Evolutionary conservation across 2,888 invertebrate species (phyloP), one percentile per base, ranked within the genome.

Genomic region (Parnassius mnemosyne): DNA sequence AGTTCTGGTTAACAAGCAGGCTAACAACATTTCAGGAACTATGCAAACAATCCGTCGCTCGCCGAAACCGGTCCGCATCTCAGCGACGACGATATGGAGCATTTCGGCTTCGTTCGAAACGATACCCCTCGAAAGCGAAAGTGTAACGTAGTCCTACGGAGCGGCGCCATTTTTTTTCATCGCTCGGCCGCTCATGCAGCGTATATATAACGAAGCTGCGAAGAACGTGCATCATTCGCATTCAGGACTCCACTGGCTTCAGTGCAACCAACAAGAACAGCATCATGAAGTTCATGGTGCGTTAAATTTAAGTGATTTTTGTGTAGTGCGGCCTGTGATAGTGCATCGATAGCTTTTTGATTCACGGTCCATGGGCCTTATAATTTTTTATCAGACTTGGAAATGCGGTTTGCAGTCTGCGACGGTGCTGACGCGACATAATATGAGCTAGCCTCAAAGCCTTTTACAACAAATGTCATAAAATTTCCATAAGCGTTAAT

Each of bases 271-370:
- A 81, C 81, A 76, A 82, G 80, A 76, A 76, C 81, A 88, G 92
- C 92, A 90, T 90, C 92, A 92, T 92, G 92, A 92, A 85, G 87
- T 81, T 84, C 81, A 87, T 89, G 92, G 92, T 92, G 91, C 83
- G 92, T 92, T 81, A 64, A 53, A 51, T 63, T 49, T 7, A 10
- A 65, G 66, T 68, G 61, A 67, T 65, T 66, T 34, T 64, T 64
- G 70, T 70, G 60, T 70, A 65, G 71, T 71, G 71, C 63, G 63
- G 65, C 68, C 68, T 65, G 73, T 71, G 70, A 65, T 60, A 63
- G 67, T 68, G 65, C 16, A 52, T 57, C 49, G 5, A 53, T 69
- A 66, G 65, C 70, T 66, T 57, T 64, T 68, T 65, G 75, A 74
- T 66, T 72, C 60, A 53, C 65, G 68, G 66, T 68, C 75, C 79